phyloP scores from a whole-genome alignment of 2,888 invertebrate genomes.

The Ptychoptera albimana region DNA sequence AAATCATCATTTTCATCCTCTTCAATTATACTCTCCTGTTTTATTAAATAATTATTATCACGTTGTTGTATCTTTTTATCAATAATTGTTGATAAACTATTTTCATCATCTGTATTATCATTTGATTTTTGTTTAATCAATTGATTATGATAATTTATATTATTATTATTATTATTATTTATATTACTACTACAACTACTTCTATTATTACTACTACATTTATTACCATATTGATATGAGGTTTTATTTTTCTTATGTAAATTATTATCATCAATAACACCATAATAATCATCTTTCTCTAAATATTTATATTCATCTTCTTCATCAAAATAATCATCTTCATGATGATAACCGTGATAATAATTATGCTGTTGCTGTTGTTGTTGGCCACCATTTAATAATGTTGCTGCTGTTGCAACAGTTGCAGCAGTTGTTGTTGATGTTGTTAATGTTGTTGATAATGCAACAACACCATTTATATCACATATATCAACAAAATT shows the following conservation, averaged over 20 bases:
- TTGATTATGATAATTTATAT: conserved; percentile 12
- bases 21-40: conserved; percentile 13
- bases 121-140: conserved; percentile 25
- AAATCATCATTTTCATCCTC: conserved; percentile 10
- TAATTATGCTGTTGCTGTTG: conserved; percentile 8
- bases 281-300: conserved; percentile 19
- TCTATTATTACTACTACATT: not conserved
- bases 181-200: not conserved
- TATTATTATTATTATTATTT: no score
- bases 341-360: conserved; percentile 22
- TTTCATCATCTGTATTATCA: conserved; percentile 13
- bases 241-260: not conserved
- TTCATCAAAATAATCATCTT: conserved; percentile 29
- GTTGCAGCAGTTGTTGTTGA: conserved; percentile 2
- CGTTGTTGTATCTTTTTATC: conserved; percentile 11
- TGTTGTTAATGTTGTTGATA: conserved; percentile 1
- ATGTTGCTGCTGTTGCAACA: conserved; percentile 8
- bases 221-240: no score
- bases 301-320: conserved; percentile 30
- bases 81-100: not conserved
- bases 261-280: not conserved
- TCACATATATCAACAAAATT: no score
- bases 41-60: conserved; percentile 11
- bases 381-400: conserved; percentile 12
- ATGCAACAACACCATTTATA: not conserved